A percentile compares a stretch with the other conserved stretches of the same genome.
phyloP scores from a whole-genome alignment of 2,797 vertebrate genomes.

The Salmo trutta region DNA sequence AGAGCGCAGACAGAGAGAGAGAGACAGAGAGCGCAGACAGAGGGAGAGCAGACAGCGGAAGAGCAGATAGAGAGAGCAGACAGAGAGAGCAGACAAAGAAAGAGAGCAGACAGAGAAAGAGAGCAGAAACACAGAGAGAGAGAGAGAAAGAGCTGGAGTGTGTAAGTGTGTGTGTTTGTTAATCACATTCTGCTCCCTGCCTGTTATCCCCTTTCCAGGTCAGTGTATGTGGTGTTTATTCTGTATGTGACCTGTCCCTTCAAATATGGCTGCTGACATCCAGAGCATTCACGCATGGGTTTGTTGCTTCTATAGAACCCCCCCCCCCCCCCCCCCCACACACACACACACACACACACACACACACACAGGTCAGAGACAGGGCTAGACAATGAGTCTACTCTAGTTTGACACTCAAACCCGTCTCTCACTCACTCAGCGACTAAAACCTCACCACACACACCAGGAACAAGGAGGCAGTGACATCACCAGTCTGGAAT shows the following conservation, averaged over 20 bases:
- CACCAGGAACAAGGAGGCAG: constrained; percentile 21
- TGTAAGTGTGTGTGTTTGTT: no score
- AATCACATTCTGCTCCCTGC: constrained; percentile 30
- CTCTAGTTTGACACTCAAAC: not conserved
- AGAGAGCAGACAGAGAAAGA: no score
- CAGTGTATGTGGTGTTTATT: no score
- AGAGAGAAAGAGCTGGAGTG: no score
- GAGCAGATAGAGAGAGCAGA: no score
- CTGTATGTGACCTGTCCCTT: constrained; percentile 36
- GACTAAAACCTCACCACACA: no score
- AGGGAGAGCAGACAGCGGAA: no score
- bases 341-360: constrained; percentile 22
- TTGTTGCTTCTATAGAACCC: constrained; percentile 66
- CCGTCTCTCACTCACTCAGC: not conserved
- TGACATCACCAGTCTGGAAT: constrained; percentile 58
- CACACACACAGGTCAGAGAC: constrained; percentile 28
- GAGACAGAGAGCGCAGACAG: no score
- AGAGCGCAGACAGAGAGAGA: no score
- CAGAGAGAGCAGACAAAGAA: no score
- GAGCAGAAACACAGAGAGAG: no score
- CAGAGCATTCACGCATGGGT: constrained; percentile 55
- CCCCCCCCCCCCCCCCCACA: not conserved
- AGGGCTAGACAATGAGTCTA: not conserved
- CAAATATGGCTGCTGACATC: constrained; percentile 77
- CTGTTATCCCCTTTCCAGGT: no score